Percentiles rank a stretch among this genome's conserved stretches.
phyloP scores from a whole-genome alignment of 2,797 vertebrate species.

The Odontamblyopus lacepedii region DNA sequence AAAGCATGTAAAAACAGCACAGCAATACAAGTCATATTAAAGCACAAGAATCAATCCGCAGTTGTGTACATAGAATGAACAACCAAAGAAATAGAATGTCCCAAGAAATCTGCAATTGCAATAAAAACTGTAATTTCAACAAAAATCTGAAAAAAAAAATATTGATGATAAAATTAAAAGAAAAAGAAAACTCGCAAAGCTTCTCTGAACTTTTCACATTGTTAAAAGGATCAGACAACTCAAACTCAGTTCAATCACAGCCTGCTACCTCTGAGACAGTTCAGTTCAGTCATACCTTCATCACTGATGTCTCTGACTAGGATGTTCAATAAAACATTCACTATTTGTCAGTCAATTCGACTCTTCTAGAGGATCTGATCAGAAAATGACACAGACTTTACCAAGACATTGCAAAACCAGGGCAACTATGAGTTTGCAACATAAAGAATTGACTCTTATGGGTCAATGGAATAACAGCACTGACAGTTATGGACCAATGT shows the following conservation, averaged over 20 bases:
- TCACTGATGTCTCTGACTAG: not conserved
- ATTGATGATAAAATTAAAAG: not conserved
- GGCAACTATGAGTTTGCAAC: not conserved
- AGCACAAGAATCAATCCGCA: not conserved
- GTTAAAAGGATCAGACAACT: not conserved
- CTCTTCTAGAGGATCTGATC: not conserved
- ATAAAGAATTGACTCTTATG: not conserved
- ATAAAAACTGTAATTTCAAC: not conserved
- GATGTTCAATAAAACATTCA: not conserved
- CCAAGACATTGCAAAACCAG: not conserved
- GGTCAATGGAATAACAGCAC: not conserved
- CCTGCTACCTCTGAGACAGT: too few species aligned
- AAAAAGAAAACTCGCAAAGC: not conserved
- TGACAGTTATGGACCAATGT: not conserved
- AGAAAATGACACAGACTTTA: too few species aligned
- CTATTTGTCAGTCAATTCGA: not conserved
- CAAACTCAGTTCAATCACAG: not conserved
- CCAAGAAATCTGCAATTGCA: not conserved
- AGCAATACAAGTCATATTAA: not conserved
- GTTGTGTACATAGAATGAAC: not conserved
- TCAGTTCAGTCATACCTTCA: too few species aligned
- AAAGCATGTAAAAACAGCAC: not conserved
- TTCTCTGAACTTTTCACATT: not conserved
- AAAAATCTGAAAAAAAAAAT: not conserved
- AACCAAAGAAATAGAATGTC: not conserved